Evolutionary conservation across 2,888 invertebrate species (phyloP), one percentile per base, ranked within the genome.

Genomic region (Leucoma salicis): DNA sequence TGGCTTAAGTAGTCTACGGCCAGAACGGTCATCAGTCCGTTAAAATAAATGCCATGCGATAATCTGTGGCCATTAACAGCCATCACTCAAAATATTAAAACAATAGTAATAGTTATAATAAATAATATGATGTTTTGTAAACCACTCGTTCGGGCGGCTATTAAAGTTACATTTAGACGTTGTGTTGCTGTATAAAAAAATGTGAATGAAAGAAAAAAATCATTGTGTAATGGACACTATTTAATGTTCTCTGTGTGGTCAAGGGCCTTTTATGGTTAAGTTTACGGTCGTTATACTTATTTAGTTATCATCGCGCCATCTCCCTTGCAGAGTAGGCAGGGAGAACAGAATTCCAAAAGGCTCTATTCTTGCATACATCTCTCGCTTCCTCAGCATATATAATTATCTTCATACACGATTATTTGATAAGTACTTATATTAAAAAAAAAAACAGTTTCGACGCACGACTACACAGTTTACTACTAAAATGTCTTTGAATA

Each of bases 61-160:
- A 74, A 81, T 75, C 70, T 69, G 45, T 47, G 48, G 66, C 66
- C 78, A 78, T 81, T 80, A 79, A 65, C 52, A 57, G 39, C 54
- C 80, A 77, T 81, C 78, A 78, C 66, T 84, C 84, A 82, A 74
- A 74, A 73, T 63, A 60, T 55, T 63, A 46, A 71, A 80, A 84
- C 82, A 84, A 83, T 80, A 70, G 81, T 74, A 76, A 79, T 78
- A 71, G 74, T 66, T 45, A 66, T 78, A 77, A 79, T 77, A 74
- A 77, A 80, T 76, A 71, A 72, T 66, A 46, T 66, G 46, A 46
- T 35, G 46, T 68, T 66, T 70, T 51, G 66, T 63, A 64, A 64
- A 53, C 50, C 63, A 56, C 60, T 61, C 54, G 52, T 55, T 55
- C 57, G 46, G 40, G 33, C 42, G 43, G 63, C 66, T 64, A 66